Percentiles rank a stretch among this genome's conserved stretches.
Conservation (phyloP, 2,797 vertebrate species). For the Cygnus olor region DNA sequence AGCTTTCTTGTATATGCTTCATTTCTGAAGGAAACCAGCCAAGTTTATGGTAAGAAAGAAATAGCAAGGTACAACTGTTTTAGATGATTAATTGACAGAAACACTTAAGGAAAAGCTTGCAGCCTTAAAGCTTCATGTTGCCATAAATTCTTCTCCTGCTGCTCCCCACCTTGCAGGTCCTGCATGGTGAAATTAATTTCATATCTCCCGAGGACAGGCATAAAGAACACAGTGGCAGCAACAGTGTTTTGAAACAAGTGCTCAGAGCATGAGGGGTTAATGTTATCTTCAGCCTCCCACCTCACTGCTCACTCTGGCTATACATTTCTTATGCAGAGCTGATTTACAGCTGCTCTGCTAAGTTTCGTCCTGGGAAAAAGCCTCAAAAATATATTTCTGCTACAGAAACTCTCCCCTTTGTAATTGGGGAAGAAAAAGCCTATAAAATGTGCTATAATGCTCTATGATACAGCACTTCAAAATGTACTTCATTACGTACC, state of each 20-base stretch:
- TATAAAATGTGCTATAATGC: background rate
- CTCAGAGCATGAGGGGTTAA: background rate
- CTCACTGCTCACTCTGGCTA: background rate
- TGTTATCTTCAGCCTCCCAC: background rate
- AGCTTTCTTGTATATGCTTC: background rate
- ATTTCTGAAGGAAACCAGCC: background rate
- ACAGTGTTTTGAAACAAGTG: background rate
- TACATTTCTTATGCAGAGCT: conserved; percentile 1
- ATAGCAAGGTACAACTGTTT: background rate
- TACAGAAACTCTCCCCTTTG: conserved; percentile 14
- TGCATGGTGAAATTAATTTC: background rate
- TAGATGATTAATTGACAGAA: background rate
- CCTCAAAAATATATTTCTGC: conserved; percentile 18
- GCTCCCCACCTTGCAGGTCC: background rate
- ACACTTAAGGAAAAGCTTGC: background rate
- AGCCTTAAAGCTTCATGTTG: background rate
- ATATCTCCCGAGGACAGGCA: background rate
- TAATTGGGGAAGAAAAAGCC: background rate
- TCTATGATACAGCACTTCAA: background rate
- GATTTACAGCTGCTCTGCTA: conserved; percentile 9
- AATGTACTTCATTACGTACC: background rate
- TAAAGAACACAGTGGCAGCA: background rate
- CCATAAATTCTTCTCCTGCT: background rate
- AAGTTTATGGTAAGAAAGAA: background rate
- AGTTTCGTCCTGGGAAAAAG: conserved; percentile 1